Evolutionary conservation across 2,113 vertebrate genomes (phyloP).

Genomic region (Morone chrysops): DNA sequence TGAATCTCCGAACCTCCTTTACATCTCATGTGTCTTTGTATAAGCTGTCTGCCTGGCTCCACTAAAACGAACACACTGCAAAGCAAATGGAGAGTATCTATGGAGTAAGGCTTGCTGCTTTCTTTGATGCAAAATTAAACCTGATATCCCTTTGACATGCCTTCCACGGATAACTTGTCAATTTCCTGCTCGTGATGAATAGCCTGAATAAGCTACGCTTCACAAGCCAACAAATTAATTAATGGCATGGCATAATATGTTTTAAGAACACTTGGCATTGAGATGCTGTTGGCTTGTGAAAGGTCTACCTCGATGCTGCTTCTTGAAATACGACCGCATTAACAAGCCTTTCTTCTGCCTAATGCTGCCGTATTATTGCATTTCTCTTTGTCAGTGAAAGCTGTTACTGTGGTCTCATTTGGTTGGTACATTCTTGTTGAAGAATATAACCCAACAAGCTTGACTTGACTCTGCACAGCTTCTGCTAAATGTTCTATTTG

Average conservation of each 20-base stretch:
- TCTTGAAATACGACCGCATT: constrained; percentile 51
- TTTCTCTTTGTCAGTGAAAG: constrained; percentile 39
- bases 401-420: constrained; percentile 41
- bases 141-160: constrained; percentile 65
- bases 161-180: constrained; percentile 64
- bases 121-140: constrained; percentile 60
- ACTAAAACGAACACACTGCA: constrained; percentile 35
- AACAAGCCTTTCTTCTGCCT: constrained; percentile 37
- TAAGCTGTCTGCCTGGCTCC: constrained; percentile 9
- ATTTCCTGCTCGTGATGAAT: constrained; percentile 78
- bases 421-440: constrained; percentile 24
- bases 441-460: constrained; percentile 41
- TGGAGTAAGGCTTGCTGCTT: constrained; percentile 35
- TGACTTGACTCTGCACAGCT: constrained; percentile 15
- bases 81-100: constrained; percentile 34
- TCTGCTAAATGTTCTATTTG: constrained; percentile 41
- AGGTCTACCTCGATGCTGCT: constrained; percentile 48
- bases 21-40: constrained; percentile 36
- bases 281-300: constrained; percentile 63
- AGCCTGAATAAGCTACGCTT: constrained; percentile 68
- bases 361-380: constrained; percentile 29
- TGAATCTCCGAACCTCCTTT: constrained; percentile 19
- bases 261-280: constrained; percentile 75
- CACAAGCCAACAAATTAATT: constrained; percentile 78
- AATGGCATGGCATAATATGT: constrained; percentile 69